Conservation (phyloP, 2,888 invertebrate species). For the Vandiemenella viatica region DNA sequence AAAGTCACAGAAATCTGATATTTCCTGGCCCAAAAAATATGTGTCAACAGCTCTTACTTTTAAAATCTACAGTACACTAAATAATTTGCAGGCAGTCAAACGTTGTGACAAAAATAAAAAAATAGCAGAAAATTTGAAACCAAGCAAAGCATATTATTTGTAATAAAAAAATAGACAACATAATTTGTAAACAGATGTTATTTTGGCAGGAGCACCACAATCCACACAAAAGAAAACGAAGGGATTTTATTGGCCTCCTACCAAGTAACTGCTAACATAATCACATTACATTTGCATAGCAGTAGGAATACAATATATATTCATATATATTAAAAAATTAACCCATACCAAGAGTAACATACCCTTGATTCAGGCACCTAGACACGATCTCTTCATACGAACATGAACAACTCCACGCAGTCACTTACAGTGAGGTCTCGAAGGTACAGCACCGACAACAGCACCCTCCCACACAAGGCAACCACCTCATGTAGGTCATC, state of each 20-base stretch:
- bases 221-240: conserved; percentile 7
- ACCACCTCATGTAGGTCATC: neutral
- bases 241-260: neutral
- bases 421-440: neutral
- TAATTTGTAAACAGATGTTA: conserved; percentile 8
- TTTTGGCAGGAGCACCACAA: conserved; percentile 3
- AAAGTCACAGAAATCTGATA: conserved; percentile 33
- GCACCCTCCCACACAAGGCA: neutral
- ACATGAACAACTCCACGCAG: conserved; percentile 11
- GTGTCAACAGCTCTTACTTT: conserved; percentile 16
- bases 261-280: conserved; percentile 35
- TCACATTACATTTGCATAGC: conserved; percentile 54
- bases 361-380: conserved; percentile 20
- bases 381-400: conserved; percentile 13
- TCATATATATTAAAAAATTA: conserved; percentile 44
- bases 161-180: conserved; percentile 13
- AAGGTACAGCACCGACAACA: conserved; percentile 1
- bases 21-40: conserved; percentile 30
- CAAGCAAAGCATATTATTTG: conserved; percentile 17
- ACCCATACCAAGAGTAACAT: conserved; percentile 31
- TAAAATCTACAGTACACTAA: conserved; percentile 17
- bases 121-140: conserved; percentile 16
- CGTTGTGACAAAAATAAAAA: conserved; percentile 12
- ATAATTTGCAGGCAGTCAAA: conserved; percentile 13
- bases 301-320: conserved; percentile 43